These are phyloP conservation scores for Phrynocephalus versicolor DNA, from an alignment of 2,113 vertebrate species.

Conservation along the genomic window DNA sequence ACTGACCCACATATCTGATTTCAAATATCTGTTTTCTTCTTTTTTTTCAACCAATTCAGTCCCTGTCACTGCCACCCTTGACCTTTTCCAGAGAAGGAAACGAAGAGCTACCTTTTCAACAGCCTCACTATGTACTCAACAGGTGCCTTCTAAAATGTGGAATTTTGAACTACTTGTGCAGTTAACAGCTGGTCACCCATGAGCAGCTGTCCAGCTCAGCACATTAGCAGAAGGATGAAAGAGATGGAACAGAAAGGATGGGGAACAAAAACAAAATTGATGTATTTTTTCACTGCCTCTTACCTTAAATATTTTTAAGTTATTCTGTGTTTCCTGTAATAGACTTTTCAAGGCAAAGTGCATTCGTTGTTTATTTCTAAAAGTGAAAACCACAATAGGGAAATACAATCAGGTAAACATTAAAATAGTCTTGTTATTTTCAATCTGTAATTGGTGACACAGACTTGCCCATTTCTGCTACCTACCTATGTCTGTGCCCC, in stretches of 20 bases:
- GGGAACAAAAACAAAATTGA: constrained; percentile 1
- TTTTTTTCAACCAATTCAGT: not conserved
- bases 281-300: constrained; percentile 30
- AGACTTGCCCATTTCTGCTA: not conserved
- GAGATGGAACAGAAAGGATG: not conserved
- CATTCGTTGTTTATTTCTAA: constrained; percentile 95
- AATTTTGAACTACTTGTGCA: not conserved
- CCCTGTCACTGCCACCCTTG: not conserved
- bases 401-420: not conserved
- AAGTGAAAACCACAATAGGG: not conserved
- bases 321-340: constrained; percentile 96
- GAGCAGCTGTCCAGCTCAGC: not conserved
- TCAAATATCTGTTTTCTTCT: not conserved
- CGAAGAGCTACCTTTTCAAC: not conserved
- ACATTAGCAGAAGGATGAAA: not conserved
- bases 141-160: no score
- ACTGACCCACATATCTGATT: not conserved
- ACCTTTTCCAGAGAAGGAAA: not conserved
- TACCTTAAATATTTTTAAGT: constrained; percentile 99
- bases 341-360: constrained; percentile 94
- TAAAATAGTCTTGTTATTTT: not conserved
- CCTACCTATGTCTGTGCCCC: not conserved
- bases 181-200: no score
- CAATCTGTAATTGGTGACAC: not conserved
- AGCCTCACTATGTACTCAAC: not conserved